phyloP scores from a whole-genome alignment of 2,888 invertebrate genomes.

The Sinotaia quadrata region DNA sequence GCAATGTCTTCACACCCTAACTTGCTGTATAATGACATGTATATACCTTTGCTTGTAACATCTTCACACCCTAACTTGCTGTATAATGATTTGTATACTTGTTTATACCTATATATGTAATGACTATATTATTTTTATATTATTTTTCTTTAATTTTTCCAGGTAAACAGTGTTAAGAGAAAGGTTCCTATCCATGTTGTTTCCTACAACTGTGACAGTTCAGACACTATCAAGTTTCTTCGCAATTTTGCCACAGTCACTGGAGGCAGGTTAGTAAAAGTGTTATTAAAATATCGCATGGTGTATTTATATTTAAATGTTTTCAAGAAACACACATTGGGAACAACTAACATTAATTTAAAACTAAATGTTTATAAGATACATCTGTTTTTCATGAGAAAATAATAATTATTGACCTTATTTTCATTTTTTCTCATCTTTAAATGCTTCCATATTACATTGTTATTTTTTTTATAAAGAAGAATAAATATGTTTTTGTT shows the following conservation, averaged over 20 bases:
- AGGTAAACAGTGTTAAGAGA: constrained; percentile 45
- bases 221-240: constrained; percentile 65
- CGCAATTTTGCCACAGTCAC: constrained; percentile 58
- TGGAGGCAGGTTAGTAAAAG: constrained; percentile 64
- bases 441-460: not conserved
- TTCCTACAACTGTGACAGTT: constrained; percentile 69
- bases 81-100: too few relatives aligned
- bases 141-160: not conserved
- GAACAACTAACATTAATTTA: not conserved
- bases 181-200: constrained; percentile 68
- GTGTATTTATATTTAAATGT: not conserved
- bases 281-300: not conserved
- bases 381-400: not conserved
- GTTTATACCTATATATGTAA: too few relatives aligned
- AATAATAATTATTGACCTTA: not conserved
- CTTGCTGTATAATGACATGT: too few relatives aligned
- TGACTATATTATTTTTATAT: not conserved
- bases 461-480: constrained; percentile 11
- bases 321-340: not conserved
- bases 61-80: too few relatives aligned
- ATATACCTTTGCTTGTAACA: too few relatives aligned
- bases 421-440: too few relatives aligned
- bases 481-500: too few relatives aligned
- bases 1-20: too few relatives aligned
- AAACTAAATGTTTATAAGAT: not conserved